Base-by-base conservation (phyloP, 1,140 invertebrate species). In the Sogatella furcifera region DNA sequence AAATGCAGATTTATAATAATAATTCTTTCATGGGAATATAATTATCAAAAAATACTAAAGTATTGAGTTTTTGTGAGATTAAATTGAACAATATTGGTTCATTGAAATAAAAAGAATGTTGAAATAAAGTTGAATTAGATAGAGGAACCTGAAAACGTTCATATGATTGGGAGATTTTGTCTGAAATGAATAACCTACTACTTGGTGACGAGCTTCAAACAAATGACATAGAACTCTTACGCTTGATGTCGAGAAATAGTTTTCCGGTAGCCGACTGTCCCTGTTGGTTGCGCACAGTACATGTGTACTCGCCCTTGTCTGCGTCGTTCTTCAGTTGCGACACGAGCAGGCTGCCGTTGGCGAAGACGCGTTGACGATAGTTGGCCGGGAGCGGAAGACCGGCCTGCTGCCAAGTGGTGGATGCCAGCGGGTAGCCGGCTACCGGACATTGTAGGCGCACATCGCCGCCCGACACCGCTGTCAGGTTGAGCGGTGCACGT, bases 381-480 rank as follows among this genome's bases (percentile, higher is more conserved):
- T 80, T 79, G 60, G 74, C 70, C 5, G 76, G 77, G 38, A 80
- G 67, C n/a, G 70, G 67, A 4, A 71, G 68, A 9, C 73, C 73
- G 38, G 70, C 71, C 11, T 73, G 69, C 34, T 75, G 78, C 82
- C 84, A 87, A 34, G 75, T 75, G 8, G 84, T 80, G 2, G 73
- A 75, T 13, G 77, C 82, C 61, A 94, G 83, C 6, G 92, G 91
- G 74, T 88, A 91, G 15, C 92, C 92, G 8, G 89, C 88, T 61
- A 92, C 92, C 61, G 90, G 90, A 74, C 92, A 95, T 57, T 85
- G 83, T n/a, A 95, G 77, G 55, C 81, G 80, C 49, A 90, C 78
- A 68, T 86, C 82, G 43, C 84, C 76, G 31, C 88, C 88, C 42
- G 90, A 88, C 31, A 92, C 86, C 2, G 88, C 89, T 61, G 89